These are phyloP conservation scores for Phenacoccus solenopsis DNA, from an alignment of 1,140 invertebrate genomes.

Conservation along the genomic window DNA sequence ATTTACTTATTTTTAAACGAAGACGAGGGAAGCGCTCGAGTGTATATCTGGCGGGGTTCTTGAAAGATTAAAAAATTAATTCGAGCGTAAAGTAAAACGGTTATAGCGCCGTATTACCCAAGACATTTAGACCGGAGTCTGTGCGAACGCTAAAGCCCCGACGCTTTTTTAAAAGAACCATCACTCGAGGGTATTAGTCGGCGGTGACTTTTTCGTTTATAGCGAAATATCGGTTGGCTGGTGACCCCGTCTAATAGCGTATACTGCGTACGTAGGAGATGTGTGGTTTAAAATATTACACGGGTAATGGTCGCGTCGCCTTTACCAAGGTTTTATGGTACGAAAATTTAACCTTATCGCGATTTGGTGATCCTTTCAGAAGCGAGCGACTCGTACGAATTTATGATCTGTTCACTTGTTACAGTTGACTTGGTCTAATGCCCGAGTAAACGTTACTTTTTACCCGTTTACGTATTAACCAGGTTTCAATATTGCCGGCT, in stretches of 20 bases:
- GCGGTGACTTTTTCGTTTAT: neutral
- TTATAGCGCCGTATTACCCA: neutral
- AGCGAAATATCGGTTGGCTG: neutral
- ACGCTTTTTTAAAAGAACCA: no score
- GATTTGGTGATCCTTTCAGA: neutral
- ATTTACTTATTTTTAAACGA: neutral
- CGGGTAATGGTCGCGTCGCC: neutral
- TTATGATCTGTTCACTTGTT: constrained; percentile 2
- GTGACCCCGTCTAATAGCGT: neutral
- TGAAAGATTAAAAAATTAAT: neutral
- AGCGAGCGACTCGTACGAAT: neutral
- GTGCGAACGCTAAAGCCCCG: no score
- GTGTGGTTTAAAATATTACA: neutral
- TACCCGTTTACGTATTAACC: no score
- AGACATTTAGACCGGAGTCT: neutral
- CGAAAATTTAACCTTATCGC: neutral
- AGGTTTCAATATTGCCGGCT: no score
- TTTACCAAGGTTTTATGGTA: neutral
- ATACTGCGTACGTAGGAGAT: neutral
- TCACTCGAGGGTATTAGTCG: neutral
- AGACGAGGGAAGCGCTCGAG: neutral
- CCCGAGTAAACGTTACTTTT: no score
- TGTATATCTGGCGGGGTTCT: no score
- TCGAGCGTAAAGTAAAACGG: neutral
- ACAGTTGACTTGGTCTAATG: neutral